phyloP scores from a whole-genome alignment of 2,797 vertebrate species.

The Muraenolepis orangiensis region DNA sequence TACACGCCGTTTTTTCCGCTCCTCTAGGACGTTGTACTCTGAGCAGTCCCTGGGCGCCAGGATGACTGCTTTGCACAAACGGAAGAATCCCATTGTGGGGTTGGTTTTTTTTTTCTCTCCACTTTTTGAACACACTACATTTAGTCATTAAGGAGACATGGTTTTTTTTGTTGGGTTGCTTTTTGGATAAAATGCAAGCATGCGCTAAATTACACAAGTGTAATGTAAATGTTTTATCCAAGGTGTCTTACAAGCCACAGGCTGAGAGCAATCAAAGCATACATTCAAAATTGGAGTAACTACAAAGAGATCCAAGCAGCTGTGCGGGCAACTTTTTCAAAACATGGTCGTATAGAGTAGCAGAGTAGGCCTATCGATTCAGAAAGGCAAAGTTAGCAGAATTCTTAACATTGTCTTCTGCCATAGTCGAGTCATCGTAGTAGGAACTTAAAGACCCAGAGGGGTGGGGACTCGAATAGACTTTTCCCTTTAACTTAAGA shows the following conservation, averaged over 20 bases:
- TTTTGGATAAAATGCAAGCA: neutral
- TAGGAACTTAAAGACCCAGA: neutral
- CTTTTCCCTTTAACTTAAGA: neutral
- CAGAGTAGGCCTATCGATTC: neutral
- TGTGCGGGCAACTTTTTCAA: neutral
- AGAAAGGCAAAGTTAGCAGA: neutral
- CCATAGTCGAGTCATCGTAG: neutral
- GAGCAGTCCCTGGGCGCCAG: slow-evolving; percentile 83
- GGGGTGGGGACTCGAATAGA: neutral
- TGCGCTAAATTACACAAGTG: neutral
- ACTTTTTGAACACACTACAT: neutral
- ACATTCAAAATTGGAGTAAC: neutral
- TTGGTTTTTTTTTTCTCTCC: neutral
- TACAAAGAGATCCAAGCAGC: neutral
- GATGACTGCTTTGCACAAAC: slow-evolving; percentile 53
- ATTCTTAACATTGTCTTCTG: neutral
- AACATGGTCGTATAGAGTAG: neutral
- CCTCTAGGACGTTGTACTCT: slow-evolving; percentile 79
- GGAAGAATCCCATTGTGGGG: neutral
- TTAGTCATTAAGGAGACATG: neutral
- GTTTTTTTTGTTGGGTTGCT: neutral
- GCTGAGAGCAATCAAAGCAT: neutral
- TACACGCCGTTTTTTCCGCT: slow-evolving; percentile 79
- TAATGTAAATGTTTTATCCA: neutral
- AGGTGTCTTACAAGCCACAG: neutral